phyloP scores from a whole-genome alignment of 1,140 invertebrate genomes.

The Carcinoscorpius rotundicauda region DNA sequence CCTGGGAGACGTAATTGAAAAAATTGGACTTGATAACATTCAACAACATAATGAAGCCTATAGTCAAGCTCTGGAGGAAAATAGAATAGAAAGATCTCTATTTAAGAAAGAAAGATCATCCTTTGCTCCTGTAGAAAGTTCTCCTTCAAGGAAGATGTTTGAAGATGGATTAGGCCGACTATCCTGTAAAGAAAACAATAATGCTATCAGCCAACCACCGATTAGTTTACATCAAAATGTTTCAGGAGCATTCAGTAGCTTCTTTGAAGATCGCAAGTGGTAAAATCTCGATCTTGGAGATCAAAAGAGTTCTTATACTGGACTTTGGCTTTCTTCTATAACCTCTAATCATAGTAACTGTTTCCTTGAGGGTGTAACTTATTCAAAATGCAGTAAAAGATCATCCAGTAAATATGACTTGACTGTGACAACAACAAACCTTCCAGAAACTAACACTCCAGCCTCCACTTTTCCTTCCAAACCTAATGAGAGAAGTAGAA shows the following conservation, averaged over 20 bases:
- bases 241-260: constrained; percentile 20
- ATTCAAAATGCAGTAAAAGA: constrained; percentile 4
- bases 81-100: constrained; percentile 12
- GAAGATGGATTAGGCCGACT: constrained; percentile 30
- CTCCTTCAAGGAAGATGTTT: constrained; percentile 24
- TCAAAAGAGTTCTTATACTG: constrained; percentile 30
- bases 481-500: constrained; percentile 68
- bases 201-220: constrained; percentile 55
- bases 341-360: constrained; percentile 19
- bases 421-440: constrained; percentile 34
- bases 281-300: constrained; percentile 51
- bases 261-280: constrained; percentile 40
- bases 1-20: constrained; percentile 93
- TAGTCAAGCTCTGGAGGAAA: constrained; percentile 80
- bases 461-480: constrained; percentile 34
- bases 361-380: constrained; percentile 5
- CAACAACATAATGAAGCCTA: constrained; percentile 92
- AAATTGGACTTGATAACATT: constrained; percentile 85
- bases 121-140: constrained; percentile 9
- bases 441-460: constrained; percentile 4
- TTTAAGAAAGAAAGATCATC: constrained; percentile 8
- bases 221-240: constrained; percentile 34
- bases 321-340: constrained; percentile 44
- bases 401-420: constrained; percentile 21
- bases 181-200: constrained; percentile 42